A percentile compares a stretch with the other conserved stretches of the same genome.
Conservation (phyloP, 2,113 vertebrate genomes). For the Ciconia boyciana region DNA sequence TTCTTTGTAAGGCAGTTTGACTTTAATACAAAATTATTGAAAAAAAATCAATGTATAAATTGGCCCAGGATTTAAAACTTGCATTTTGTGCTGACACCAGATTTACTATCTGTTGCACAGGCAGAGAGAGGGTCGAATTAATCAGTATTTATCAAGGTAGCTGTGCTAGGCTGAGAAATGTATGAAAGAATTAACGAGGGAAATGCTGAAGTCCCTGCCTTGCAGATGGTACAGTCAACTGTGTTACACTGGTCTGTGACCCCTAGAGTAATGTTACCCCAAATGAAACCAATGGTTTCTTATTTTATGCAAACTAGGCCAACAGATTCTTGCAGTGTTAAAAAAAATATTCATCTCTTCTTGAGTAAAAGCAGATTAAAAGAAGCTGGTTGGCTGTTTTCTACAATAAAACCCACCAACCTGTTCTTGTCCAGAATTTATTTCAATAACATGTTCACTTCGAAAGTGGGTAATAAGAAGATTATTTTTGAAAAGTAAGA, state of each 20-base stretch:
- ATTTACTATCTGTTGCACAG: background rate
- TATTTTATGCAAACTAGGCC: background rate
- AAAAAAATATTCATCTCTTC: background rate
- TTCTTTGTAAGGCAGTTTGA: background rate
- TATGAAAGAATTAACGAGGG: background rate
- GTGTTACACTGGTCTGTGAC: background rate
- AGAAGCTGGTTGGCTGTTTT: background rate
- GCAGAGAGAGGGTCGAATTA: background rate
- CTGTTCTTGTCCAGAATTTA: background rate
- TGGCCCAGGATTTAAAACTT: background rate
- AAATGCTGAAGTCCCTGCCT: background rate
- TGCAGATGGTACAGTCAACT: background rate
- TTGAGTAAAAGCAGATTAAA: constrained; percentile 3
- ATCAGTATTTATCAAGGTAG: background rate
- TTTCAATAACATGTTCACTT: background rate
- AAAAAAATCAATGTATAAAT: background rate
- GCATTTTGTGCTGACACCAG: background rate
- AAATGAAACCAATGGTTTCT: background rate
- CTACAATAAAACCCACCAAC: background rate
- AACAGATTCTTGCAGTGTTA: background rate
- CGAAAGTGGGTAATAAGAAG: background rate
- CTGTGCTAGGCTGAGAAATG: background rate
- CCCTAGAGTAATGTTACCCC: background rate
- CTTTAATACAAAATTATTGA: background rate
- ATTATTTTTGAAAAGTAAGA: constrained; percentile 29